phyloP scores from a whole-genome alignment of 2,113 vertebrate species.

The Gymnobelideus leadbeateri region DNA sequence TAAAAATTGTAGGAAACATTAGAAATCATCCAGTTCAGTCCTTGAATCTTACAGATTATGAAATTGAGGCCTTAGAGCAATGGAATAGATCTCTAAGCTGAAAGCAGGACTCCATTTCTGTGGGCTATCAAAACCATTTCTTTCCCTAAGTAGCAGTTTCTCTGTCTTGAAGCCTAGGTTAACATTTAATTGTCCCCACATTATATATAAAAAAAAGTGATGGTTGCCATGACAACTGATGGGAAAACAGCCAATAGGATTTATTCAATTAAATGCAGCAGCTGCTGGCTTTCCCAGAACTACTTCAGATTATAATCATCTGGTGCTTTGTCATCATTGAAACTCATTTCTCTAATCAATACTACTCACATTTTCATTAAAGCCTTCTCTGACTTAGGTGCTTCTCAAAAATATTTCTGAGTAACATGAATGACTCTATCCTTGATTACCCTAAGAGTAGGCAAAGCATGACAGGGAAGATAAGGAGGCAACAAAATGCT shows the following conservation, averaged over 20 bases:
- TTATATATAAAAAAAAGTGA: constrained; percentile 25
- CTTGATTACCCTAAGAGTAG: neutral
- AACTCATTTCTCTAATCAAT: neutral
- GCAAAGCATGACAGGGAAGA: neutral
- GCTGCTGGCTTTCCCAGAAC: constrained; percentile 38
- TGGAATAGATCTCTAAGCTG: neutral
- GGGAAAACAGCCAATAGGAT: constrained; percentile 9
- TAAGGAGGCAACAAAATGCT: neutral
- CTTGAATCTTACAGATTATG: neutral
- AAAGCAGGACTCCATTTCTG: constrained; percentile 5
- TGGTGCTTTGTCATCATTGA: constrained; percentile 29
- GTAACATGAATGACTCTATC: neutral
- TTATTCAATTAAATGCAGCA: constrained; percentile 27
- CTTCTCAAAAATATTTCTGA: neutral
- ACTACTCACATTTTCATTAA: neutral
- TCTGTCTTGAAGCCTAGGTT: neutral
- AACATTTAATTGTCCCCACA: constrained; percentile 51
- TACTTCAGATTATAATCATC: constrained; percentile 37
- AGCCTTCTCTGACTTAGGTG: neutral
- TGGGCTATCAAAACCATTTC: constrained; percentile 20
- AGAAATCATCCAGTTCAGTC: neutral
- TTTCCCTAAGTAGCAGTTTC: constrained; percentile 16
- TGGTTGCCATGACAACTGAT: constrained; percentile 54
- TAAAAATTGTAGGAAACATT: neutral
- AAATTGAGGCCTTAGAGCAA: neutral